Conservation (phyloP, 2,888 invertebrate genomes). For the Oligia latruncula region DNA sequence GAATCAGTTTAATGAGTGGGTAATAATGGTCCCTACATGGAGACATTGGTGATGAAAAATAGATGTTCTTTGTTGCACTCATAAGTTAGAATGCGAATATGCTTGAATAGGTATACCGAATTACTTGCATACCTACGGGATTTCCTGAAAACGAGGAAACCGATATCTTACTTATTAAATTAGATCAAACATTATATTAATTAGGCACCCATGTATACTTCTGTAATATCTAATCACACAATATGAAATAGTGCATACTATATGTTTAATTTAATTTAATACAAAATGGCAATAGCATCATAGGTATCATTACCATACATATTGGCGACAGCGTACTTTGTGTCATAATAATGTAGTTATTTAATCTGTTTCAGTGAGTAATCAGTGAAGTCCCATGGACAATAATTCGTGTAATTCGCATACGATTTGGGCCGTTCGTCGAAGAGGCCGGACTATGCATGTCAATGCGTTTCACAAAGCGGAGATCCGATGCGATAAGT, state of each 20-base stretch:
- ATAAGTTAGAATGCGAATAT: background rate
- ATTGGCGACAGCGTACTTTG: constrained; percentile 24
- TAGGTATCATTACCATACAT: constrained; percentile 40
- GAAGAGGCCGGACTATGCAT: constrained; percentile 82
- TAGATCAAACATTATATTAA: background rate
- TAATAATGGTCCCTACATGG: background rate
- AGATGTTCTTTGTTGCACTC: background rate
- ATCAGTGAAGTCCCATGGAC: constrained; percentile 76
- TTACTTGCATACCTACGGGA: background rate
- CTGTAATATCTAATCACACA: constrained; percentile 8
- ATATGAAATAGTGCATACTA: background rate
- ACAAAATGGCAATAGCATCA: constrained; percentile 31
- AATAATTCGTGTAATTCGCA: constrained; percentile 80
- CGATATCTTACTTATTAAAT: background rate
- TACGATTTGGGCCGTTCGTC: constrained; percentile 85
- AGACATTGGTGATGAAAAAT: background rate
- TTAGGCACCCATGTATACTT: background rate
- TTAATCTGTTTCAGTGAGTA: constrained; percentile 72
- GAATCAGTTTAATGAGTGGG: background rate
- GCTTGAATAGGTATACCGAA: background rate
- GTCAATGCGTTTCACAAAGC: constrained; percentile 84
- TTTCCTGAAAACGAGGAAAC: background rate
- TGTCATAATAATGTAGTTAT: constrained; percentile 56
- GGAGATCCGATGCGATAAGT: constrained; percentile 87
- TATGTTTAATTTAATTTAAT: constrained; percentile 25